Conservation (phyloP, 2,888 invertebrate genomes). For the Troides aeacus region DNA sequence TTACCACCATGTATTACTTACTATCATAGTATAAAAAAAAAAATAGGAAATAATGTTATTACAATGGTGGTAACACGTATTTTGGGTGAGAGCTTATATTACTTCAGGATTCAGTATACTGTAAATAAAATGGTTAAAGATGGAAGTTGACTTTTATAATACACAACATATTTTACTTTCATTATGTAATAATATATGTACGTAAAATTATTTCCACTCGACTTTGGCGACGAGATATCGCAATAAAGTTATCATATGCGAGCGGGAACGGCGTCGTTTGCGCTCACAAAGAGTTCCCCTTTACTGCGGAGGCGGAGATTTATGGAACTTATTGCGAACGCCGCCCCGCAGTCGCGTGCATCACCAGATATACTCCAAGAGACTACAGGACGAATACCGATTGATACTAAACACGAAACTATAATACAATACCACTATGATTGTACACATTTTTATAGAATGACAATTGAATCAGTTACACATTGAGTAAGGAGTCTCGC, state of each 20-base stretch:
- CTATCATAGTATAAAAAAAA: too few relatives aligned
- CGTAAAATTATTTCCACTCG: conserved; percentile 6
- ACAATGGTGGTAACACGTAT: too few relatives aligned
- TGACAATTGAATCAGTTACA: too few relatives aligned
- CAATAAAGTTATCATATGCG: conserved; percentile 8
- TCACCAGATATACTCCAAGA: neutral
- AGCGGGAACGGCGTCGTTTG: conserved; percentile 21
- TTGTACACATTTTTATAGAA: too few relatives aligned
- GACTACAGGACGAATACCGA: neutral
- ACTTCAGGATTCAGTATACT: too few relatives aligned
- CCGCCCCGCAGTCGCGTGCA: conserved; percentile 5
- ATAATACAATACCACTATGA: too few relatives aligned
- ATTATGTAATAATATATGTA: neutral
- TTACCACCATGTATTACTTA: too few relatives aligned
- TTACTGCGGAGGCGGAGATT: conserved; percentile 24
- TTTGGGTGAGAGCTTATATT: too few relatives aligned
- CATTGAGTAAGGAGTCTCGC: too few relatives aligned
- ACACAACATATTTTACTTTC: neutral
- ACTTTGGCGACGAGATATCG: conserved; percentile 11
- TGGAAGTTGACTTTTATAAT: neutral
- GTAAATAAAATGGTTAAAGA: neutral
- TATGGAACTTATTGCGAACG: conserved; percentile 21
- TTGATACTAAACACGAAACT: neutral
- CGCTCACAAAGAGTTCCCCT: conserved; percentile 15
- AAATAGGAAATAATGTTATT: too few relatives aligned